A percentile compares a stretch with the other conserved stretches of the same genome.
These are phyloP conservation scores for Tragulus kanchil DNA, from an alignment of 2,113 vertebrate species.

Conservation along the genomic window DNA sequence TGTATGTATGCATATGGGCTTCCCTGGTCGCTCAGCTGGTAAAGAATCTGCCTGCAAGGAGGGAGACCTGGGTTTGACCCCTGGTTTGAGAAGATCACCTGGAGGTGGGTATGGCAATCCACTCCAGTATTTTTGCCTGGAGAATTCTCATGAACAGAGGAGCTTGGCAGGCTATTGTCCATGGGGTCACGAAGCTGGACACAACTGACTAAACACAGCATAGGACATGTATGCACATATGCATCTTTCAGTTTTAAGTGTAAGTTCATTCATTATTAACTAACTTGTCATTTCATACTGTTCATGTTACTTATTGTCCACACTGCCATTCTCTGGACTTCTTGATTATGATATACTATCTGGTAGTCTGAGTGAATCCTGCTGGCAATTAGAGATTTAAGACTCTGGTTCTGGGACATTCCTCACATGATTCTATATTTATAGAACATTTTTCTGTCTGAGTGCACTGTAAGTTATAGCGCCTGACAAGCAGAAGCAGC, in stretches of 20 bases:
- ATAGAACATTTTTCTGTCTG: conserved; percentile 61
- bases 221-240: no score
- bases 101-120: no score
- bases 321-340: not conserved
- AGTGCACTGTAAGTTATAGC: conserved; percentile 59
- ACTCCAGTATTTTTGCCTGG: no score
- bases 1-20: not conserved
- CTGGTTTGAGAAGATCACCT: no score
- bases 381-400: conserved; percentile 57
- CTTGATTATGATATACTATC: not conserved
- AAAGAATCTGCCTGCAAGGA: no score
- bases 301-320: not conserved
- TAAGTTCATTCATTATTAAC: not conserved
- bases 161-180: no score
- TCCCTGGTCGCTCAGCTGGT: no score
- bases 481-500: conserved; percentile 55
- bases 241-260: not conserved
- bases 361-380: conserved; percentile 24
- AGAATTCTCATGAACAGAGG: no score
- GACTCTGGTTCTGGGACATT: conserved; percentile 50
- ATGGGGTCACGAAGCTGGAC: no score
- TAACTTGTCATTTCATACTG: not conserved
- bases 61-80: no score
- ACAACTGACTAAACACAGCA: no score
- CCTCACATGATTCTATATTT: conserved; percentile 64